Evolutionary conservation across 2,888 invertebrate genomes (phyloP), one percentile per base, ranked within the genome.

Genomic region (Amphiduros pacificus): DNA sequence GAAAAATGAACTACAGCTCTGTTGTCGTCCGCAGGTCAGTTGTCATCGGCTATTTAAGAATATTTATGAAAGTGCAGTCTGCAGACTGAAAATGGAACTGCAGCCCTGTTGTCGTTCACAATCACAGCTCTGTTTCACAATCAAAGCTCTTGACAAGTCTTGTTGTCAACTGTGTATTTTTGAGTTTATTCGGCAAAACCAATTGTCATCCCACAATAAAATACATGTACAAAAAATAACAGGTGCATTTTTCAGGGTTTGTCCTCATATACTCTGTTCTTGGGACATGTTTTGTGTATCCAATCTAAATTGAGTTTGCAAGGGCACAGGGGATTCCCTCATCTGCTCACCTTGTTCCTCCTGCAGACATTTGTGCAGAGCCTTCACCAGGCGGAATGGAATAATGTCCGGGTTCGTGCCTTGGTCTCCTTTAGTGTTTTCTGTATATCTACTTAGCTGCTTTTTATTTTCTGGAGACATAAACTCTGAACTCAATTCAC

Each of bases 351-450:
- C 67, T 63, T 60, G 61, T 53, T 60, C 56, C 48, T 31, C 48
- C 29, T 60, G 44, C 24, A 62, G 51, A 53, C 28, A 53, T 36
- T 65, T 51, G 49, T 69, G 63, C 22, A 71, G 61, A 11, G 32
- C 44, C 63, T 60, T 61, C 29, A 73, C 66, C 24, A 72, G 52
- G 44, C 55, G 54, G 60, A 71, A 73, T 24, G 72, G 69, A 29
- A 73, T 68, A 6, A 59, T 63, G 9, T 53, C 40, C 26, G 56
- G 57, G 40, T 63, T 60, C 31, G 62, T 55, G 27, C 68, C 63
- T 36, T 63, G 64, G 4, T 51, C 26, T 28, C 24, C 17, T 11
- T 66, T 54, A 28, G 61, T 49, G 40, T 50, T 53, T 17, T 52
- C 32, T 22, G 63, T 60, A 56, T 67, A 68, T 22, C 61, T 63